Evolutionary conservation across 2,888 invertebrate genomes (phyloP).

Genomic region (Trypoxylon attenuatum): DNA sequence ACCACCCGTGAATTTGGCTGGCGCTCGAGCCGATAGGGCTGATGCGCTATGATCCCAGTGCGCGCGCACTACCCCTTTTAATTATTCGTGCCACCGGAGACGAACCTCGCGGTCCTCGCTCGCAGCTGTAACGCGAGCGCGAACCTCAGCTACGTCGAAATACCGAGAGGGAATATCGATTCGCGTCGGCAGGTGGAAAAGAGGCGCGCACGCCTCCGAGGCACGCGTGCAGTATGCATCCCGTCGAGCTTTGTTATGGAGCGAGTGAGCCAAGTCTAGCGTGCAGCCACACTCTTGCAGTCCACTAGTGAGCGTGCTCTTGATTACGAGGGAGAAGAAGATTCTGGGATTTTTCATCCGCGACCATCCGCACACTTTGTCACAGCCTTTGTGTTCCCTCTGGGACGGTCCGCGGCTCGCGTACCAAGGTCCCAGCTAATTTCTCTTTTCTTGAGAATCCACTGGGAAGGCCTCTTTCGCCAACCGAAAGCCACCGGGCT

Average conservation of each 20-base stretch:
- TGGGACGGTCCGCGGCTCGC: constrained; percentile 16
- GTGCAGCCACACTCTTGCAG: not conserved
- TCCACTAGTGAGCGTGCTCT: constrained; percentile 29
- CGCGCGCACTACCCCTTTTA: constrained; percentile 16
- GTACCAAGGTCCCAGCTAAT: not conserved
- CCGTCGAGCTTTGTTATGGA: constrained; percentile 11
- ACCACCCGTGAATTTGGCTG: not conserved
- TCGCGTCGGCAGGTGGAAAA: constrained; percentile 11
- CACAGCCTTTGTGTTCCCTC: constrained; percentile 30
- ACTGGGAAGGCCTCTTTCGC: too few species aligned
- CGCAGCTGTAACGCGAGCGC: too few species aligned
- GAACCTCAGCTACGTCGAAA: too few species aligned
- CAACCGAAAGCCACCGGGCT: too few species aligned
- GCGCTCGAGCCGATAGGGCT: constrained; percentile 6
- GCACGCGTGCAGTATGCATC: constrained; percentile 33
- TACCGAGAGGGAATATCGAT: constrained; percentile 42
- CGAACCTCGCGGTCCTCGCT: constrained; percentile 16
- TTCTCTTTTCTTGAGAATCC: not conserved
- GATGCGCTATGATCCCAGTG: constrained; percentile 6
- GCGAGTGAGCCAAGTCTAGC: not conserved
- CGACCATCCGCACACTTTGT: constrained; percentile 30
- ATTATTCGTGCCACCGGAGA: constrained; percentile 11
- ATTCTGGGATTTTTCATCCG: constrained; percentile 28
- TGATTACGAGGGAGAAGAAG: constrained; percentile 28
- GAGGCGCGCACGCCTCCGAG: constrained; percentile 23